Evolutionary conservation across 2,113 vertebrate species (phyloP).

Genomic region (Apeltes quadracus): DNA sequence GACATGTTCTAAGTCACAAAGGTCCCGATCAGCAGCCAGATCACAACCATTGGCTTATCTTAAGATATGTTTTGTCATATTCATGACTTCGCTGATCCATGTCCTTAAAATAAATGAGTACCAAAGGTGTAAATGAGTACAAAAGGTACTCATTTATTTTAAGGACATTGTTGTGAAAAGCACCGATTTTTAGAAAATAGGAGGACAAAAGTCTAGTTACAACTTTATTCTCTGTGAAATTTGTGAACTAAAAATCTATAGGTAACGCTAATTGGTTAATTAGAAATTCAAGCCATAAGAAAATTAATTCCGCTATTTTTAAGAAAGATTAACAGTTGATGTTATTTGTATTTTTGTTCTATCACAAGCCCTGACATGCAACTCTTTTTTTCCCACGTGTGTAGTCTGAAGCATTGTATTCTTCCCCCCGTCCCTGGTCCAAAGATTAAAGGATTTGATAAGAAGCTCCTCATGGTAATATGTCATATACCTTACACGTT

Average conservation of each 20-base stretch:
- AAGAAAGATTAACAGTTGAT: background rate
- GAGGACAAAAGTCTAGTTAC: background rate
- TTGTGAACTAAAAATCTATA: background rate
- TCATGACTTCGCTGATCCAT: background rate
- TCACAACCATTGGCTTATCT: background rate
- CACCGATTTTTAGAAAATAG: background rate
- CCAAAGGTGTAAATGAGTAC: too few relatives aligned
- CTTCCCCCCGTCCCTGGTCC: conserved; percentile 94
- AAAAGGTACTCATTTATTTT: background rate
- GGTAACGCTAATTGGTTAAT: background rate
- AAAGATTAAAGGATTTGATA: conserved; percentile 96
- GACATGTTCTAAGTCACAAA: background rate
- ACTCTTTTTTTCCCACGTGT: conserved; percentile 42
- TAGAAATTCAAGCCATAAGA: background rate
- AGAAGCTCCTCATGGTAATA: conserved; percentile 89
- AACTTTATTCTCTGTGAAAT: background rate
- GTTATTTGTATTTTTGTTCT: background rate
- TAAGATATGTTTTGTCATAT: background rate
- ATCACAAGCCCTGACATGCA: conserved; percentile 4
- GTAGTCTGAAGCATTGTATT: conserved; percentile 87
- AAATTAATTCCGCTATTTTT: background rate
- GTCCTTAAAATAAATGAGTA: too few relatives aligned
- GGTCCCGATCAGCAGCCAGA: background rate
- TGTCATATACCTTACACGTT: background rate
- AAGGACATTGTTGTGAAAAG: background rate